Evolutionary conservation across 2,888 invertebrate species (phyloP).

Genomic region (Microctonus aethiopoides): DNA sequence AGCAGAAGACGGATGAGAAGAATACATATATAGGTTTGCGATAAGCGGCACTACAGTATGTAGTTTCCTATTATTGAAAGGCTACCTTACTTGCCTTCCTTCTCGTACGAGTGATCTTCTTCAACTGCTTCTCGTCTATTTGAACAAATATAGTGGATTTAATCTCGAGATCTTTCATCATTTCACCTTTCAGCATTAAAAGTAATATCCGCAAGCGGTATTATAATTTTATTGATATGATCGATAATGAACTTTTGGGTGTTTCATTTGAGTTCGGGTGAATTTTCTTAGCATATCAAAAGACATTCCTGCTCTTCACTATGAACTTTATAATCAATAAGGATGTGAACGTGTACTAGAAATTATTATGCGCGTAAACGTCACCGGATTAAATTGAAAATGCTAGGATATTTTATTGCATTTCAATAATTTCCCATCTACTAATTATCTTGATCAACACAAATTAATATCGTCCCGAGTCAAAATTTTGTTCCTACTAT

Average conservation of each 20-base stretch:
- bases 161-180: constrained; percentile 15
- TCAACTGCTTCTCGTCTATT: background rate
- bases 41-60: constrained; percentile 9
- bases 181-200: background rate
- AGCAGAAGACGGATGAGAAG: constrained; percentile 39
- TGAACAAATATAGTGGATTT: background rate
- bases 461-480: too few relatives aligned
- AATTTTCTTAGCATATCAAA: background rate
- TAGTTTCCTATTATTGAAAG: constrained; percentile 15
- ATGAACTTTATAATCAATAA: background rate
- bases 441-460: too few relatives aligned
- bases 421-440: too few relatives aligned
- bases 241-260: background rate
- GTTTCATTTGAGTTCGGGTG: background rate
- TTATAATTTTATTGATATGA: background rate
- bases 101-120: constrained; percentile 4
- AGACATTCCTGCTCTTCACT: too few relatives aligned
- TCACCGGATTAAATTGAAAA: too few relatives aligned
- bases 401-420: too few relatives aligned
- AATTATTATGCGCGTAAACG: too few relatives aligned
- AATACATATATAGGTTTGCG: constrained; percentile 30
- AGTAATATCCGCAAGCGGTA: background rate
- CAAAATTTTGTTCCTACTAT: too few relatives aligned
- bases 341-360: too few relatives aligned
- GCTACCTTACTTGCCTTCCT: constrained; percentile 11